Conservation (phyloP, 2,113 vertebrate species). For the Bostrychus sinensis region DNA sequence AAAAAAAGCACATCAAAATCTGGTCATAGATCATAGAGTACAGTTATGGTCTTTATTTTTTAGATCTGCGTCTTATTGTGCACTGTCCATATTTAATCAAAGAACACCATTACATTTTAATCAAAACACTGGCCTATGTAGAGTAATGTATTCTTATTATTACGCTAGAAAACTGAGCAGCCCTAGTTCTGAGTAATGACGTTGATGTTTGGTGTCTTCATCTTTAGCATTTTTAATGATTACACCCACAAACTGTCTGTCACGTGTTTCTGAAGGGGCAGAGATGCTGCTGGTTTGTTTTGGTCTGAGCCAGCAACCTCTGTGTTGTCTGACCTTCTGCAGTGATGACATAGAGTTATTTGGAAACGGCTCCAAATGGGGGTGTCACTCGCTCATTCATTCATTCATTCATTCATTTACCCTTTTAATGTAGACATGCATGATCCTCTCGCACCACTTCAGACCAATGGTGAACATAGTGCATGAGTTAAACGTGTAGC, state of each 20-base stretch:
- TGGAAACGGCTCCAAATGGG: constrained; percentile 33
- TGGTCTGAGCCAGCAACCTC: constrained; percentile 62
- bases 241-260: constrained; percentile 63
- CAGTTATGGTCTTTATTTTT: too few relatives aligned
- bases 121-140: too few relatives aligned
- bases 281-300: constrained; percentile 60
- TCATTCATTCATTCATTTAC: constrained; percentile 19
- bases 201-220: constrained; percentile 54
- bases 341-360: constrained; percentile 69
- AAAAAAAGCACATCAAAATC: too few relatives aligned
- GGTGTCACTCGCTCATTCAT: constrained; percentile 56
- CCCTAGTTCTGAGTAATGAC: too few relatives aligned
- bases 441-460: constrained; percentile 51
- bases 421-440: constrained; percentile 57
- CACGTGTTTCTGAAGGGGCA: constrained; percentile 74
- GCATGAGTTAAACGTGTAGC: constrained; percentile 55
- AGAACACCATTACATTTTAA: too few relatives aligned
- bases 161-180: too few relatives aligned
- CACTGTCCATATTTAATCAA: too few relatives aligned
- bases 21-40: too few relatives aligned
- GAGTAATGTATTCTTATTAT: too few relatives aligned
- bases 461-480: constrained; percentile 35
- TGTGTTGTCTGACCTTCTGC: constrained; percentile 74
- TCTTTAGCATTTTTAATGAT: constrained; percentile 45
- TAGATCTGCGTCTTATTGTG: too few relatives aligned